phyloP scores from a whole-genome alignment of 2,113 vertebrate genomes.

The Anthoscopus minutus region DNA sequence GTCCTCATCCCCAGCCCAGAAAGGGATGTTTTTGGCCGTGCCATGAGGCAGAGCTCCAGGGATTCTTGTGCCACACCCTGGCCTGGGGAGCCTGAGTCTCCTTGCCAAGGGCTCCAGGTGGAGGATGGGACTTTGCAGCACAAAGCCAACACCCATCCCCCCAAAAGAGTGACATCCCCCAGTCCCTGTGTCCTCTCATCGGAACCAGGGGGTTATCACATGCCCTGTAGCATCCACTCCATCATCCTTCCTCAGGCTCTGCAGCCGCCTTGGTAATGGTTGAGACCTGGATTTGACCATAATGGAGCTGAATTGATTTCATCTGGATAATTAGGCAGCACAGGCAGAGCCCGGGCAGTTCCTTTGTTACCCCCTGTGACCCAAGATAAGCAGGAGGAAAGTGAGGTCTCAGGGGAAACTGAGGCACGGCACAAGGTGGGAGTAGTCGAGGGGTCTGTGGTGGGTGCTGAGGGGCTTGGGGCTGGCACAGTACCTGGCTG shows the following conservation, averaged over 20 bases:
- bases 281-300: slow-evolving; percentile 28
- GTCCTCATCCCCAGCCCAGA: not conserved
- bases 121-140: not conserved
- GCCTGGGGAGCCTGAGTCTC: rapidly evolving
- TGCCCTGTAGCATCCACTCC: slow-evolving; percentile 23
- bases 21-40: not conserved
- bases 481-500: rapidly evolving
- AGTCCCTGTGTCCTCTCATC: not conserved
- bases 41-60: rapidly evolving
- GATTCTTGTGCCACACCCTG: not conserved
- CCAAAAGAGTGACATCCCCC: not conserved
- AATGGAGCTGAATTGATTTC: slow-evolving; percentile 60
- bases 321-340: slow-evolving; percentile 35
- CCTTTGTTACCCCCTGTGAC: not conserved
- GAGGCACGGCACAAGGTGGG: not conserved
- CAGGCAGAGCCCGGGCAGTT: not conserved
- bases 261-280: slow-evolving; percentile 27
- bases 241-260: slow-evolving; percentile 14
- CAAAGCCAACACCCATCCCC: not conserved
- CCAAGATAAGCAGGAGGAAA: not conserved
- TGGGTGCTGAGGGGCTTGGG: not conserved
- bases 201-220: slow-evolving; percentile 10
- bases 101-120: rapidly evolving
- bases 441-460: rapidly evolving
- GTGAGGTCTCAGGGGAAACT: not conserved